Evolutionary conservation across 2,888 invertebrate species (phyloP).

Genomic region (Coremacera marginata): DNA sequence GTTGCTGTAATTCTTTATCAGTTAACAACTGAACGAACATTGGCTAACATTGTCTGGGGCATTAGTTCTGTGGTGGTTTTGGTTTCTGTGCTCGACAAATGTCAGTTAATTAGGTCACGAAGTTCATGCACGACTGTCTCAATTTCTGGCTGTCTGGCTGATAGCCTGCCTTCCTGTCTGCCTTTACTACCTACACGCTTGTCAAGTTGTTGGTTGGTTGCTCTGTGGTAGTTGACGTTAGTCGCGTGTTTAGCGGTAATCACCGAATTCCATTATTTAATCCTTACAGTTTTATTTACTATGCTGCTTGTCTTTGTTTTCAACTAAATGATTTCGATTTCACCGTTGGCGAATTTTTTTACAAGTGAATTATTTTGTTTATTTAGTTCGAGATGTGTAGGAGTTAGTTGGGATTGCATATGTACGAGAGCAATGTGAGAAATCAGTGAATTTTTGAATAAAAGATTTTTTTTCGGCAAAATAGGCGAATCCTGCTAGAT

Average conservation of each 20-base stretch:
- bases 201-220: not conserved
- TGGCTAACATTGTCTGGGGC: not conserved
- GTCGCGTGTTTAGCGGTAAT: conserved; percentile 13
- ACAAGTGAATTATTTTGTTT: not conserved
- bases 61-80: not conserved
- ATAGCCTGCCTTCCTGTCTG: no score
- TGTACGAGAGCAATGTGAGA: no score
- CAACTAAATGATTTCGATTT: not conserved
- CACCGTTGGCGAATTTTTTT: not conserved
- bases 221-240: not conserved
- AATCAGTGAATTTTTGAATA: no score
- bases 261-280: conserved; percentile 21
- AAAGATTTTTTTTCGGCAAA: no score
- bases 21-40: not conserved
- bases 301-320: not conserved
- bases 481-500: no score
- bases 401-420: no score
- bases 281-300: not conserved
- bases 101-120: conserved; percentile 8
- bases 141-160: no score
- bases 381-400: no score
- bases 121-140: conserved; percentile 1
- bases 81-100: not conserved
- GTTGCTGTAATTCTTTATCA: not conserved
- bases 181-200: no score